Evolutionary conservation across 2,888 invertebrate species (phyloP).

Genomic region (Acrobasis suavella): DNA sequence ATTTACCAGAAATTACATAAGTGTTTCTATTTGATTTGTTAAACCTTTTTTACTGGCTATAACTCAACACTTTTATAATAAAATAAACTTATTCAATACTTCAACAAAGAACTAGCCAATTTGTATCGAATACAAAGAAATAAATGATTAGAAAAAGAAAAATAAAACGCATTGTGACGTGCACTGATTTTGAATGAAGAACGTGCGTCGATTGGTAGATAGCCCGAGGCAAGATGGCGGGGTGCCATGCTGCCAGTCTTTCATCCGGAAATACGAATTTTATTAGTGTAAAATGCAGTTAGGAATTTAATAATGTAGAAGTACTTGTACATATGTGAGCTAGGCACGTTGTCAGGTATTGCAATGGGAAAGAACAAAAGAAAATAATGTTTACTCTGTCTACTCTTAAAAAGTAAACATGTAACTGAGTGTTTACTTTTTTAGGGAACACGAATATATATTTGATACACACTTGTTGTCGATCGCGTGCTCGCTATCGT

Average conservation of each 20-base stretch:
- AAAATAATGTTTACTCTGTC: too few relatives aligned
- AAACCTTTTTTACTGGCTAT: not conserved
- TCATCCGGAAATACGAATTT: conserved; percentile 74
- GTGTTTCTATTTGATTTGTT: too few relatives aligned
- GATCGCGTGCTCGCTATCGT: too few relatives aligned
- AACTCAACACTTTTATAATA: not conserved
- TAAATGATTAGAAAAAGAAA: conserved; percentile 59
- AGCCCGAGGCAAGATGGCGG: conserved; percentile 75
- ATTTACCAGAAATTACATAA: too few relatives aligned
- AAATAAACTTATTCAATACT: conserved; percentile 3
- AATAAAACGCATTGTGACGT: conserved; percentile 51
- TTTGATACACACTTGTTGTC: too few relatives aligned
- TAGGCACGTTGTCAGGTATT: too few relatives aligned
- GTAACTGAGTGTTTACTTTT: too few relatives aligned
- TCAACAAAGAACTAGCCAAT: conserved; percentile 50
- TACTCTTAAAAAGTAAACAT: too few relatives aligned
- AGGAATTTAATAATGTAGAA: conserved; percentile 21
- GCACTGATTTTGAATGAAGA: conserved; percentile 68
- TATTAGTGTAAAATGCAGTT: conserved; percentile 65
- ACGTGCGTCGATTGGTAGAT: conserved; percentile 68
- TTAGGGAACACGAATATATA: too few relatives aligned
- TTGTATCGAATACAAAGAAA: conserved; percentile 55
- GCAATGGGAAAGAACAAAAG: too few relatives aligned
- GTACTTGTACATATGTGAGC: not conserved
- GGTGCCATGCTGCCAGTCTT: conserved; percentile 70